A percentile compares a stretch with the other conserved stretches of the same genome.
These are phyloP conservation scores for Echiichthys vipera DNA, from an alignment of 2,797 vertebrate genomes.

Conservation along the genomic window DNA sequence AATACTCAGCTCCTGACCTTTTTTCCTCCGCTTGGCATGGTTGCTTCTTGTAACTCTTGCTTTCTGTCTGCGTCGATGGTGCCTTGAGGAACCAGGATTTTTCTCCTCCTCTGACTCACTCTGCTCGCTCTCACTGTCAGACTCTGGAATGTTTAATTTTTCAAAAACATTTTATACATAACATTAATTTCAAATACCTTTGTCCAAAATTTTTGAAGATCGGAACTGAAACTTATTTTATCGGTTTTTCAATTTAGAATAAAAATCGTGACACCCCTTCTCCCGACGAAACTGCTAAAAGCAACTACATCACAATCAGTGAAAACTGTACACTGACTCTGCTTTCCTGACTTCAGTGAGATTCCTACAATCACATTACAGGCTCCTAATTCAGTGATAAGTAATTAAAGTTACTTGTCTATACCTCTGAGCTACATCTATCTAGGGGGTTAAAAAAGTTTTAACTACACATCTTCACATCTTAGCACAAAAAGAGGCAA, in stretches of 20 bases:
- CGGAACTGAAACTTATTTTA: too few relatives aligned
- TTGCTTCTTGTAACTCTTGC: slow-evolving; percentile 85
- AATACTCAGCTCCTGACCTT: slow-evolving; percentile 59
- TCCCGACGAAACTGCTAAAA: not conserved
- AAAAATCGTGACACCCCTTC: too few relatives aligned
- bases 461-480: not conserved
- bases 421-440: not conserved
- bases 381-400: not conserved
- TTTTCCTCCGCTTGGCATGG: slow-evolving; percentile 73
- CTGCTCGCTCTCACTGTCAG: slow-evolving; percentile 80
- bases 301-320: not conserved
- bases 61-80: slow-evolving; percentile 74
- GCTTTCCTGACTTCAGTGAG: not conserved
- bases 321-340: not conserved
- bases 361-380: not conserved
- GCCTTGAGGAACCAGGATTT: slow-evolving; percentile 54
- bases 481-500: not conserved
- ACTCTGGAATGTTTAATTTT: slow-evolving; percentile 64
- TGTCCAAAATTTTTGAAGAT: too few relatives aligned
- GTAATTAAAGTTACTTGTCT: not conserved
- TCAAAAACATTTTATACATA: not conserved
- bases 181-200: not conserved
- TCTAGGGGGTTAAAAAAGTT: not conserved
- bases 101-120: slow-evolving; percentile 78
- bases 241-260: too few relatives aligned